Base-by-base conservation (phyloP, 2,797 vertebrate species). In the Sphenopsis melanotis region DNA sequence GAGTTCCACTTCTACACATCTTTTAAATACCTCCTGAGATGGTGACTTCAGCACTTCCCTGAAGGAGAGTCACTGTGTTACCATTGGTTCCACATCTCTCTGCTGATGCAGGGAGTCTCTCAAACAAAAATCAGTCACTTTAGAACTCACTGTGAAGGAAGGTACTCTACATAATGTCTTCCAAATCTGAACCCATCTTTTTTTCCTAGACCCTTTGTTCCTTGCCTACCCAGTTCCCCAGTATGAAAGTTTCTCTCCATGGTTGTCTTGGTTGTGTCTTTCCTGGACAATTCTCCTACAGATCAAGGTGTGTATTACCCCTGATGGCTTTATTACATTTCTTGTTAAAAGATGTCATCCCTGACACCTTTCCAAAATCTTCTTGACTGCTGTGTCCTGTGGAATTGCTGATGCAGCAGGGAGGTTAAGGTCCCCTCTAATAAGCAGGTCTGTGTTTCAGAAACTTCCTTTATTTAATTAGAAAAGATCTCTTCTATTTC, bases 161-260 rank as follows among this genome's bases (percentile, higher is more conserved):
- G 14, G 22, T 4, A 12, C 9, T 49, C 26, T 18, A 12, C 0
- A 0, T 32, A 50, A 49, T 22, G 8, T 18, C 36, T 65, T 66
- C 26, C 32, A 26, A 36, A 65, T 22, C 6, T 22, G 36, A 50
- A 22, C 27, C 26, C 32, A 26, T 6, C 14, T 75, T 49, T 65
- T 49, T 57, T 65, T 6, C 50, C 37, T 42, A 65, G 21, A 17
- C 7, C 15, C 32, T 50, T 22, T 18, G 15, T 16, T 55, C 24
- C 29, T 63, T 1, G 0, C 34, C 41, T 47, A 2, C 29, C 29
- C 49, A 24, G 19, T 29, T 52, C 18, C 49, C 34, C 34, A 29
- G 29, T 23, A 5, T 47, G 8, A 16, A 82, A n/a, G 34, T 55
- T 72, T 55, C 49, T 63, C 15, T 23, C 49, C 41, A 16, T 39